Evolutionary conservation across 23 tunicate species (phyloP).

Genomic region (Styela clava): DNA sequence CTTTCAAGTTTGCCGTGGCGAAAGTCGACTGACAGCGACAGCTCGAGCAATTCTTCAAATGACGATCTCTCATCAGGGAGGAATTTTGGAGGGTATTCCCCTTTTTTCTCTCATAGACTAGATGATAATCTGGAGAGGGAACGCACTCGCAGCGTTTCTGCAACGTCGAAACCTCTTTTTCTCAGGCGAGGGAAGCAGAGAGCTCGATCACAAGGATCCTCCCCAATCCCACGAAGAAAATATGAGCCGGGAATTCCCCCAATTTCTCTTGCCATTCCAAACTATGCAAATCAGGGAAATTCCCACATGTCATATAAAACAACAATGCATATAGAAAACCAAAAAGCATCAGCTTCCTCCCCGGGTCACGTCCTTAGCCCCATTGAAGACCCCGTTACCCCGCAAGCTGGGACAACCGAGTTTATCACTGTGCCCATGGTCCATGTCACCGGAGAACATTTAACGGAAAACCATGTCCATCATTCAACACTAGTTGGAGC

Average conservation of each 20-base stretch:
- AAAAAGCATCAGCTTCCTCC: neutral
- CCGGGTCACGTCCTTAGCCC: neutral
- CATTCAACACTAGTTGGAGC: neutral
- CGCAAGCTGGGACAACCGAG: slow-evolving; percentile 10
- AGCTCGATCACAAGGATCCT: slow-evolving; percentile 14
- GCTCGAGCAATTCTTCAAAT: neutral
- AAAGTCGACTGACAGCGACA: neutral
- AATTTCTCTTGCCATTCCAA: neutral
- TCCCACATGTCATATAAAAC: neutral
- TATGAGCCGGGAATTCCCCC: neutral
- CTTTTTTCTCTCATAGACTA: neutral
- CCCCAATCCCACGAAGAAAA: slow-evolving; percentile 2
- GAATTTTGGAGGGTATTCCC: slow-evolving; percentile 1
- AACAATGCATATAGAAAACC: neutral
- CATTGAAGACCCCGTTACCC: slow-evolving; percentile 17
- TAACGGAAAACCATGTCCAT: slow-evolving; percentile 48
- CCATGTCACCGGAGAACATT: neutral
- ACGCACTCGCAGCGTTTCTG: neutral
- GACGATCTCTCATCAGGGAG: neutral
- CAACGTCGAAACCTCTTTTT: neutral
- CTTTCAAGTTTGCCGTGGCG: slow-evolving; percentile 20
- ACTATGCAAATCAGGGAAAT: neutral
- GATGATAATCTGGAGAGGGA: neutral
- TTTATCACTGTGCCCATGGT: neutral
- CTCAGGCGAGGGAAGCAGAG: slow-evolving; percentile 14